These are phyloP conservation scores for Podotricha telesiphe DNA, from an alignment of 2,888 invertebrate genomes.

Conservation along the genomic window DNA sequence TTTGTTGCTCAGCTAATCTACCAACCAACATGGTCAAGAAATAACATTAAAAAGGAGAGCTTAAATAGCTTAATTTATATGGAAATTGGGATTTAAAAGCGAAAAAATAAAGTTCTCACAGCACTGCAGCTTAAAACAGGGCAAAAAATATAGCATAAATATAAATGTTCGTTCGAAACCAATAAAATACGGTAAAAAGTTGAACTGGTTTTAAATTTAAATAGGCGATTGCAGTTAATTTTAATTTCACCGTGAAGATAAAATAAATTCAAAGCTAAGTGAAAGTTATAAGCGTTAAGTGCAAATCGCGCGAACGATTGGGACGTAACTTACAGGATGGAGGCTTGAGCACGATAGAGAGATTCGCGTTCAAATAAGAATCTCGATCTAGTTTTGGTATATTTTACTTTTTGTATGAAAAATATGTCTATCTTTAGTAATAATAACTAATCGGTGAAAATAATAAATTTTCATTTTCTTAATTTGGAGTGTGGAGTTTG, in stretches of 20 bases:
- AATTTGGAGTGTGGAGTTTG: no score
- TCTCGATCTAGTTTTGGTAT: neutral
- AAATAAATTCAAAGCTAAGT: slow-evolving; percentile 49
- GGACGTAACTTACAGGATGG: slow-evolving; percentile 45
- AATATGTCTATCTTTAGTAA: no score
- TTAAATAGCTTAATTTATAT: slow-evolving; percentile 10
- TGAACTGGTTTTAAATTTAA: slow-evolving; percentile 34
- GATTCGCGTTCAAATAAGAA: neutral
- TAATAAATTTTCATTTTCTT: no score
- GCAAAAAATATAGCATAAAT: slow-evolving; percentile 13
- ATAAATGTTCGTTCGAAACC: slow-evolving; percentile 14
- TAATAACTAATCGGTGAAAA: no score
- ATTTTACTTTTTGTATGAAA: no score
- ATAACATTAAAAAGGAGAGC: neutral
- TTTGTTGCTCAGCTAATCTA: neutral
- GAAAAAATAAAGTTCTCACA: neutral
- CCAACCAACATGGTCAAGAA: neutral
- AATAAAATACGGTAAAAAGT: slow-evolving; percentile 38
- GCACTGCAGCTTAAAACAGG: slow-evolving; percentile 2
- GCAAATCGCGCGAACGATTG: slow-evolving; percentile 47
- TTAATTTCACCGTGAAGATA: slow-evolving; percentile 42
- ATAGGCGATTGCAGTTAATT: slow-evolving; percentile 38
- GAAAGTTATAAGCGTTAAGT: slow-evolving; percentile 49
- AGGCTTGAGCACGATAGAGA: slow-evolving; percentile 34
- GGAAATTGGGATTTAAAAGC: slow-evolving; percentile 2